phyloP scores from a whole-genome alignment of 2,113 vertebrate species.

The Boulengerochromis microlepis region DNA sequence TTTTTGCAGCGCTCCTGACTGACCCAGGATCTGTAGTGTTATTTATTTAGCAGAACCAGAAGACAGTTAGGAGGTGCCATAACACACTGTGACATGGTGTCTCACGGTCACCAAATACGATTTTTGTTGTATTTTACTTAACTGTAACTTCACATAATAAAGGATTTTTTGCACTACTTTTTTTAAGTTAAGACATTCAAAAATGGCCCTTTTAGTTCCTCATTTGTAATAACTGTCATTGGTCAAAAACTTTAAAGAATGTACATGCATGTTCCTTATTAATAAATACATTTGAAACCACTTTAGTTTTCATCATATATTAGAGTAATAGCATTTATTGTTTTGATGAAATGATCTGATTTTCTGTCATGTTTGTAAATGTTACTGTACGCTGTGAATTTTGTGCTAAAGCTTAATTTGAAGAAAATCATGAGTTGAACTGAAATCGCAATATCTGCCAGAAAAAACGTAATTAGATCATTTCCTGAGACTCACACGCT shows the following conservation, averaged over 20 bases:
- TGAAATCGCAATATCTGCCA: neutral
- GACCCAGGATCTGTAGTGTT: neutral
- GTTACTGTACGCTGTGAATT: neutral
- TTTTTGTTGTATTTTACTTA: neutral
- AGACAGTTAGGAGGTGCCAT: neutral
- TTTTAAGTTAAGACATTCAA: neutral
- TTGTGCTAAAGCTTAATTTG: neutral
- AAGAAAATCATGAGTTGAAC: neutral
- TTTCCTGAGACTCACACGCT: neutral
- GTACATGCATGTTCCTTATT: neutral
- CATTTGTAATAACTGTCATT: neutral
- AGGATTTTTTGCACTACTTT: neutral
- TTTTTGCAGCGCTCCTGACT: accelerated
- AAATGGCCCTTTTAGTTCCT: neutral
- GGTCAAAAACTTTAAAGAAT: neutral
- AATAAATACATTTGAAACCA: neutral
- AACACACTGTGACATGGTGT: accelerated
- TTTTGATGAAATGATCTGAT: neutral
- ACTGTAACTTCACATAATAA: neutral
- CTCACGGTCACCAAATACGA: neutral
- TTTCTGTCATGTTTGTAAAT: neutral
- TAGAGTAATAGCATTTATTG: accelerated
- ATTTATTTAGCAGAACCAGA: neutral
- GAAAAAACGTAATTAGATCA: accelerated
- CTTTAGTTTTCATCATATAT: accelerated